Evolutionary conservation across 2,797 vertebrate species (phyloP).

Genomic region (Leuciscus waleckii): DNA sequence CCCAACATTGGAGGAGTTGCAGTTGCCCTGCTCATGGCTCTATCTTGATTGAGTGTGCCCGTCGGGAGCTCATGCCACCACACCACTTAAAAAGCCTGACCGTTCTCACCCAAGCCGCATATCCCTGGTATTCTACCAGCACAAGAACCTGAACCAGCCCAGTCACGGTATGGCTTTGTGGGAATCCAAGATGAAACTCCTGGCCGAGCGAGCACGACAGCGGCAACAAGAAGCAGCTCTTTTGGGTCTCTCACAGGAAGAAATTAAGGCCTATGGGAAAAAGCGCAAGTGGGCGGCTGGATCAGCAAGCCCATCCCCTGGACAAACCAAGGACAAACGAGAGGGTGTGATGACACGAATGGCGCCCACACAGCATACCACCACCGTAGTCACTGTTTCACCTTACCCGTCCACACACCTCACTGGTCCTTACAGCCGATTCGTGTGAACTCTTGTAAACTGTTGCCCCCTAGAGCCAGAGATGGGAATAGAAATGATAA

Average conservation of each 20-base stretch:
- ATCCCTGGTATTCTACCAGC: slow-evolving; percentile 99
- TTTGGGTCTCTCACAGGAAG: slow-evolving; percentile 89
- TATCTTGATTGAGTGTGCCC: slow-evolving; percentile 95
- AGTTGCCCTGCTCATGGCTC: slow-evolving; percentile 92
- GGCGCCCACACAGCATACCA: slow-evolving; percentile 88
- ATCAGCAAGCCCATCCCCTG: slow-evolving; percentile 72
- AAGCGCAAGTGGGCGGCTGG: slow-evolving; percentile 91
- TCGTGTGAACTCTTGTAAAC: slow-evolving; percentile 81
- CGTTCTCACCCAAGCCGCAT: slow-evolving; percentile 97
- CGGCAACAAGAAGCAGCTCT: slow-evolving; percentile 93
- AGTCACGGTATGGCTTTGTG: slow-evolving; percentile 93
- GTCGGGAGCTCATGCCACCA: slow-evolving; percentile 97
- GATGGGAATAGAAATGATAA: slow-evolving; percentile 66
- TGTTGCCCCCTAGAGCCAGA: slow-evolving; percentile 36
- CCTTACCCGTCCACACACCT: slow-evolving; percentile 97
- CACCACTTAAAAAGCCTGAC: slow-evolving; percentile 93
- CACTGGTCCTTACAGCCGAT: slow-evolving; percentile 97
- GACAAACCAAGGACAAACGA: slow-evolving; percentile 87
- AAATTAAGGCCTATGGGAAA: slow-evolving; percentile 91
- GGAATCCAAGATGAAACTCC: slow-evolving; percentile 98
- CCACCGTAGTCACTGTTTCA: slow-evolving; percentile 91
- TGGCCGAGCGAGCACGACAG: slow-evolving; percentile 89
- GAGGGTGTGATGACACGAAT: slow-evolving; percentile 83
- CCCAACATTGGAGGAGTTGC: slow-evolving; percentile 96
- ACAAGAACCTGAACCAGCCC: slow-evolving; percentile 99